Conservation (phyloP, 2,888 invertebrate genomes). For the Gryllus longicercus region DNA sequence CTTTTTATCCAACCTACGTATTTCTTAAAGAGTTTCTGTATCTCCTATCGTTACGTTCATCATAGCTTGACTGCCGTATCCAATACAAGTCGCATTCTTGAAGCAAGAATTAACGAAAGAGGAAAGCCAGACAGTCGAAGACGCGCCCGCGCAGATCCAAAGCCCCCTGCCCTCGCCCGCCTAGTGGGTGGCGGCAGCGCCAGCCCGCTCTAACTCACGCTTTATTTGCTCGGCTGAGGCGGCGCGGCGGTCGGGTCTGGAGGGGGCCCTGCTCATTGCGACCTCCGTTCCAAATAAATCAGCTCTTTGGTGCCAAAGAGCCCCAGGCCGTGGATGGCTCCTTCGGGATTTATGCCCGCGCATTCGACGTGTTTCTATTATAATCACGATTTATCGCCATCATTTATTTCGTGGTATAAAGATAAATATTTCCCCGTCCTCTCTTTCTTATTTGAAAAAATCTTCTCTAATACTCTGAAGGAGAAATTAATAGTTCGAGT, state of each 20-base stretch:
- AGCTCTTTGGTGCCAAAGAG: conserved; percentile 9
- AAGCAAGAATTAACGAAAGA: no score
- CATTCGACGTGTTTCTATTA: conserved; percentile 6
- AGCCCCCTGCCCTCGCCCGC: neutral
- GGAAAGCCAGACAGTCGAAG: no score
- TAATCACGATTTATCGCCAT: conserved; percentile 6
- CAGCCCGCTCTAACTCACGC: neutral
- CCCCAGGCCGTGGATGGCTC: neutral
- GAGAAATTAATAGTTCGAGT: conserved; percentile 5
- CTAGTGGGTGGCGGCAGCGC: neutral
- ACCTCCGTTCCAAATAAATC: neutral
- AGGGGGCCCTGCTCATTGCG: no score
- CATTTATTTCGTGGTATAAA: neutral
- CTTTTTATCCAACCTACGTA: no score
- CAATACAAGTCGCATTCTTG: no score
- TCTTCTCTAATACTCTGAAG: neutral
- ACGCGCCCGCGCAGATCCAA: neutral
- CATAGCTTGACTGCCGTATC: no score
- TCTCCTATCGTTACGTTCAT: no score
- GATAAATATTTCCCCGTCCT: neutral
- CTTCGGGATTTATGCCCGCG: neutral
- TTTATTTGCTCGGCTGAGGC: neutral
- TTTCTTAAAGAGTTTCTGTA: no score
- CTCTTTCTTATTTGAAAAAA: neutral
- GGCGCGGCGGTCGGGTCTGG: no score